phyloP scores from a whole-genome alignment of 2,797 vertebrate genomes.

The Heliangelus exortis region DNA sequence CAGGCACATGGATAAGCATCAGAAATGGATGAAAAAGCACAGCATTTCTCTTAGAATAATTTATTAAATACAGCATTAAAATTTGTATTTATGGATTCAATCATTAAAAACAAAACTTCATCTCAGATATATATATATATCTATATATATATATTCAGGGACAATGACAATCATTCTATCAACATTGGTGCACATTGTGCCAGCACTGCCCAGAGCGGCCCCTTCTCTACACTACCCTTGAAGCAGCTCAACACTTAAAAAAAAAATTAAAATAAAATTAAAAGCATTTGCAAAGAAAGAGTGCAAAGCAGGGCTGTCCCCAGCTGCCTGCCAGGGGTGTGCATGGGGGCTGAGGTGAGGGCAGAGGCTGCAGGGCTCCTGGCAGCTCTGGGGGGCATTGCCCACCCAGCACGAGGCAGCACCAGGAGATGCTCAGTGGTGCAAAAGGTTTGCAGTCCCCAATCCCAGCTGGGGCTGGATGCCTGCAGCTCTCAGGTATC shows the following conservation, averaged over 20 bases:
- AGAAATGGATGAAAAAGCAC: constrained; percentile 46
- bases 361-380: not conserved
- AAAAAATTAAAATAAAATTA: not conserved
- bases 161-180: constrained; percentile 33
- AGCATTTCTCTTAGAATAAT: constrained; percentile 70
- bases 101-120: constrained; percentile 64
- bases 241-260: constrained; percentile 25
- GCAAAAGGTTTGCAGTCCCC: not conserved
- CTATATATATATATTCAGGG: constrained; percentile 4
- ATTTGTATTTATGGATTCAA: constrained; percentile 55
- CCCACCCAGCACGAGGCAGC: not conserved
- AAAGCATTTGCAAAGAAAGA: constrained; percentile 53
- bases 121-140: constrained; percentile 46
- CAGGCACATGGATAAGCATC: constrained; percentile 17
- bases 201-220: not conserved
- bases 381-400: not conserved
- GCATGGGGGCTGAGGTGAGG: not conserved
- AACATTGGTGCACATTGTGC: not conserved
- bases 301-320: constrained; percentile 49
- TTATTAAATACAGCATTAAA: constrained; percentile 78
- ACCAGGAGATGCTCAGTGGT: not conserved
- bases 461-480: not conserved
- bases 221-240: constrained; percentile 11
- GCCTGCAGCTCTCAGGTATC: not conserved
- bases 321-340: not conserved